These are phyloP conservation scores for Thereva unica DNA, from an alignment of 2,888 invertebrate species.

Conservation along the genomic window DNA sequence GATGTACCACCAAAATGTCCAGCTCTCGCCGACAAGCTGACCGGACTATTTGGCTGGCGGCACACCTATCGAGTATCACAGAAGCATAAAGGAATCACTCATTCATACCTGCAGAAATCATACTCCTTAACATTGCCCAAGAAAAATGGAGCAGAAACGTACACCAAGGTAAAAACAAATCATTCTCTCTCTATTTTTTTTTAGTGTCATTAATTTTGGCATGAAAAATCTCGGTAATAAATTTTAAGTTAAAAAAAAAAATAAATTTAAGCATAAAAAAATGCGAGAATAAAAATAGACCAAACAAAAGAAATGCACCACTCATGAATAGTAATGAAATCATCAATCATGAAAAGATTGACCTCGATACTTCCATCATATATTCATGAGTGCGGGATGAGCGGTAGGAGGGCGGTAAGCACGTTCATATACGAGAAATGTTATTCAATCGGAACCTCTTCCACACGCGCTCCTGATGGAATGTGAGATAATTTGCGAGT, in stretches of 20 bases:
- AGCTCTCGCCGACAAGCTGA: constrained; percentile 76
- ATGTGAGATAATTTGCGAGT: constrained; percentile 18
- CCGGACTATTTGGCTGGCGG: constrained; percentile 77
- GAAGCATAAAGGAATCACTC: constrained; percentile 66
- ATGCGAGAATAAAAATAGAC: no score
- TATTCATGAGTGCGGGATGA: no score
- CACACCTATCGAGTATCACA: constrained; percentile 81
- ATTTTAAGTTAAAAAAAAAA: no score
- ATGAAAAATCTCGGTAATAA: no score
- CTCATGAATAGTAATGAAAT: no score
- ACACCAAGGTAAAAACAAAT: constrained; percentile 51
- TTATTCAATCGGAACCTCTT: background rate
- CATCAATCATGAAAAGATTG: no score
- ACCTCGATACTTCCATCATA: no score
- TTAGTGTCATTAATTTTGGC: background rate
- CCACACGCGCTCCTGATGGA: background rate
- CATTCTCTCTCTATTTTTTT: background rate
- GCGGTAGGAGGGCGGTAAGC: no score
- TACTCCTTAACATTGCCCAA: constrained; percentile 57
- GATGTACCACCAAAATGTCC: constrained; percentile 71
- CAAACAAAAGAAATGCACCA: no score
- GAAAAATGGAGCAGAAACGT: constrained; percentile 45
- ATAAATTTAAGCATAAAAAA: no score
- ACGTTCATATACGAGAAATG: background rate
- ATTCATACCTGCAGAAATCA: constrained; percentile 56